Conservation (phyloP, 2,113 vertebrate genomes). For the Nannospalax galili region DNA sequence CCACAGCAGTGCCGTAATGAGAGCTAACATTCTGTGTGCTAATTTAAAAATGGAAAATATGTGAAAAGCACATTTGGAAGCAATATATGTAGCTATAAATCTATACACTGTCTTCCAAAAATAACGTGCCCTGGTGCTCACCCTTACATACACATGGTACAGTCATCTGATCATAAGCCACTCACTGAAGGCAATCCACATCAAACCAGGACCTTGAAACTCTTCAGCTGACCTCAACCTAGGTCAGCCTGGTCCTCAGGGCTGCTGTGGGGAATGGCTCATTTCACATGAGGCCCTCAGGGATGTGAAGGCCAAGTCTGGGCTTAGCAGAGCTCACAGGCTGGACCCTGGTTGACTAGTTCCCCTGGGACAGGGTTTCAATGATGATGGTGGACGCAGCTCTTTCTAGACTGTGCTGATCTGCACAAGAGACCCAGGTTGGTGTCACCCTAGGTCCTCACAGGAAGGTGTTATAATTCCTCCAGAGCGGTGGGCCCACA, state of each 20-base stretch:
- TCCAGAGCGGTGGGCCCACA: no score
- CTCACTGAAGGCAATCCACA: neutral
- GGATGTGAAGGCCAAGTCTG: no score
- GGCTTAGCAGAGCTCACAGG: neutral
- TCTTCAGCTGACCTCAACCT: neutral
- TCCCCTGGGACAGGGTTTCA: neutral
- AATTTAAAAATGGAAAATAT: neutral
- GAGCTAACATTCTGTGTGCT: neutral
- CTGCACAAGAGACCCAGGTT: neutral
- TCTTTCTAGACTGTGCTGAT: neutral
- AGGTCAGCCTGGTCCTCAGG: neutral
- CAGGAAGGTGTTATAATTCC: neutral
- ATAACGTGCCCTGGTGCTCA: neutral
- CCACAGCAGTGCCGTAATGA: neutral
- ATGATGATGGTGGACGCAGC: no score
- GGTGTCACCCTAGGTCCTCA: no score
- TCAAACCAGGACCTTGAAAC: neutral
- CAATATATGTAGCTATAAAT: neutral
- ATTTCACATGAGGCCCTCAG: neutral
- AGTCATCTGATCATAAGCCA: neutral
- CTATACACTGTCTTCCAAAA: neutral
- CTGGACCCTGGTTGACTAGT: neutral
- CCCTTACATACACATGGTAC: no score
- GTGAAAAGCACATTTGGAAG: neutral
- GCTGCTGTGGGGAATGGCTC: no score